These are phyloP conservation scores for Alouatta palliata DNA, from an alignment of 2,113 vertebrate genomes.

Conservation along the genomic window DNA sequence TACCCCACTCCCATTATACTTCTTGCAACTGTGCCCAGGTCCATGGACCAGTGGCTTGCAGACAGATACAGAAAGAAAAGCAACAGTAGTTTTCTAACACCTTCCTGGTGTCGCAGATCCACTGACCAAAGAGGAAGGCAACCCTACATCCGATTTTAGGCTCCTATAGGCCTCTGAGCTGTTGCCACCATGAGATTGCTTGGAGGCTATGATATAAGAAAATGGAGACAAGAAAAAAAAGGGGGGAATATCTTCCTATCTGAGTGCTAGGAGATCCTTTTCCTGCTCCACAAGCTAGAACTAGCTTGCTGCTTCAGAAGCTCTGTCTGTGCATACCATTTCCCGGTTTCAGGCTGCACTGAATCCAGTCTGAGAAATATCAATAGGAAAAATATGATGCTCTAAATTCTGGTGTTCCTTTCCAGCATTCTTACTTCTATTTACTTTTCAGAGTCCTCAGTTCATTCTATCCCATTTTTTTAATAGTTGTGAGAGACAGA, in stretches of 20 bases:
- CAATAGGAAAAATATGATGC: background rate
- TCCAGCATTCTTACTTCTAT: background rate
- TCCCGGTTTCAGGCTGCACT: background rate
- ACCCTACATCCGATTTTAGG: background rate
- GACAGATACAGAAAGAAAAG: background rate
- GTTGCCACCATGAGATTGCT: background rate
- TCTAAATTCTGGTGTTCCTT: background rate
- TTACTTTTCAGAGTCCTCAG: background rate
- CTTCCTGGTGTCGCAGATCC: background rate
- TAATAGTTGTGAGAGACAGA: background rate
- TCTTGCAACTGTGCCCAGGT: background rate
- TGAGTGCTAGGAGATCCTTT: background rate
- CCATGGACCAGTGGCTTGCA: background rate
- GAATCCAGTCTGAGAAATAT: background rate
- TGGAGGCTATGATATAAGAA: background rate
- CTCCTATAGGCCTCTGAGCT: background rate
- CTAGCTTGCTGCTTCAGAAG: background rate
- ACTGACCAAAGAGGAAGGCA: background rate
- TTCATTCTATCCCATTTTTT: background rate
- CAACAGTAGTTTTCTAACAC: background rate
- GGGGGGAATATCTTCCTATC: background rate
- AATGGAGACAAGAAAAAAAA: background rate
- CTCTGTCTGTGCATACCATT: background rate
- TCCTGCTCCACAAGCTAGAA: background rate
- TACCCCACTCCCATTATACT: background rate